These are phyloP conservation scores for Stichopus horrens DNA, from an alignment of 53 echinoderm and acorn worm genomes.

Conservation along the genomic window DNA sequence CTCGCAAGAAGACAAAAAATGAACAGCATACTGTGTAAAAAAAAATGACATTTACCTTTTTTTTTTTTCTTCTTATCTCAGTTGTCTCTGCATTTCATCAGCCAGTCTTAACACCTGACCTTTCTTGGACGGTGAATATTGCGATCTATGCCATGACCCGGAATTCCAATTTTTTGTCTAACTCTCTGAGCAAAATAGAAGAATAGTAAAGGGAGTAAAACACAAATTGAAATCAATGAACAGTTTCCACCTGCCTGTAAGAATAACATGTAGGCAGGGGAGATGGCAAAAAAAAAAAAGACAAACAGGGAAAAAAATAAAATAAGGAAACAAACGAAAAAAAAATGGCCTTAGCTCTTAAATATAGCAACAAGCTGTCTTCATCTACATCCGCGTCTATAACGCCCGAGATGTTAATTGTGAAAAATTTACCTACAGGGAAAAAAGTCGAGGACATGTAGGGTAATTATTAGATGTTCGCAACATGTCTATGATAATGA, in stretches of 20 bases:
- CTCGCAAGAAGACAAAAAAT: too few species aligned
- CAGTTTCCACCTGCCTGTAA: background rate
- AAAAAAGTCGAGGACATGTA: background rate
- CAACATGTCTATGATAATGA: too few species aligned
- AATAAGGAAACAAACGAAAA: background rate
- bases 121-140: background rate
- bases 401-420: background rate
- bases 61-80: too few species aligned
- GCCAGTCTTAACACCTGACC: too few species aligned
- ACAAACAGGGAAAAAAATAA: background rate
- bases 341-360: background rate
- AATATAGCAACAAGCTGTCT: background rate
- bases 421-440: background rate
- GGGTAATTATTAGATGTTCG: background rate
- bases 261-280: background rate
- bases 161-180: background rate
- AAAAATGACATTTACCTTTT: too few species aligned
- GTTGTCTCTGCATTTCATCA: too few species aligned
- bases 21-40: too few species aligned
- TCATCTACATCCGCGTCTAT: background rate
- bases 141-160: conserved; percentile 10
- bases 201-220: background rate
- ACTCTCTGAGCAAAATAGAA: background rate
- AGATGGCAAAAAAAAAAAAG: background rate
- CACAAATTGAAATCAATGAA: conserved; percentile 2